A percentile compares a stretch with the other conserved stretches of the same genome.
These are phyloP conservation scores for Channa maculata DNA, from an alignment of 2,113 vertebrate species.

Conservation along the genomic window DNA sequence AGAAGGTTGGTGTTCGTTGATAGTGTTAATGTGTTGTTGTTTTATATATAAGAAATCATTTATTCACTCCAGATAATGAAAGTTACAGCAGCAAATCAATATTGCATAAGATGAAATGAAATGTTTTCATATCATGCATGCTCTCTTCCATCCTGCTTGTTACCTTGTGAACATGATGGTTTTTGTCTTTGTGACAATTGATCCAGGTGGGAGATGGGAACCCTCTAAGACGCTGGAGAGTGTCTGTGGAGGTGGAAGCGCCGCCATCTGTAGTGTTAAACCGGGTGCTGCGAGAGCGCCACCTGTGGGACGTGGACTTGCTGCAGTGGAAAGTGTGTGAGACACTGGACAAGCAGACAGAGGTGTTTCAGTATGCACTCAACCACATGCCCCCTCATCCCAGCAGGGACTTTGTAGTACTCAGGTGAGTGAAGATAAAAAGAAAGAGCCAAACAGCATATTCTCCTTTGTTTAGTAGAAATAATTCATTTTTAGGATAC, in stretches of 20 bases:
- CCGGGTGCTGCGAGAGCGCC: slow-evolving; percentile 93
- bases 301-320: slow-evolving; percentile 97
- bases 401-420: slow-evolving; percentile 91
- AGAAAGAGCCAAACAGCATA: background rate
- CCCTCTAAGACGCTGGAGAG: slow-evolving; percentile 92
- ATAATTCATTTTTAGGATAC: background rate
- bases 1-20: slow-evolving; percentile 86
- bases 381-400: slow-evolving; percentile 97
- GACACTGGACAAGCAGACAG: slow-evolving; percentile 92
- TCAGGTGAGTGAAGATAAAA: slow-evolving; percentile 85
- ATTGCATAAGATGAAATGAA: background rate
- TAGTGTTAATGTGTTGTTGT: background rate
- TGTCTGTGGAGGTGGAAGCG: slow-evolving; percentile 93
- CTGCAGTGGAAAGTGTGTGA: slow-evolving; percentile 97
- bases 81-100: background rate
- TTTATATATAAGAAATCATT: background rate
- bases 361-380: slow-evolving; percentile 94
- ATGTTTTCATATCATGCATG: background rate
- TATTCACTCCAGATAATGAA: slow-evolving; percentile 1
- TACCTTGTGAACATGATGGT: background rate
- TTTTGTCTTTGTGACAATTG: slow-evolving; percentile 4
- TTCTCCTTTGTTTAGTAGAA: background rate
- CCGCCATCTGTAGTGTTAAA: slow-evolving; percentile 95
- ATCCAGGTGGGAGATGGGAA: slow-evolving; percentile 93
- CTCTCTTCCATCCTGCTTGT: too few relatives aligned